Evolutionary conservation across 2,113 vertebrate species (phyloP).

Genomic region (Gambusia holbrooki): DNA sequence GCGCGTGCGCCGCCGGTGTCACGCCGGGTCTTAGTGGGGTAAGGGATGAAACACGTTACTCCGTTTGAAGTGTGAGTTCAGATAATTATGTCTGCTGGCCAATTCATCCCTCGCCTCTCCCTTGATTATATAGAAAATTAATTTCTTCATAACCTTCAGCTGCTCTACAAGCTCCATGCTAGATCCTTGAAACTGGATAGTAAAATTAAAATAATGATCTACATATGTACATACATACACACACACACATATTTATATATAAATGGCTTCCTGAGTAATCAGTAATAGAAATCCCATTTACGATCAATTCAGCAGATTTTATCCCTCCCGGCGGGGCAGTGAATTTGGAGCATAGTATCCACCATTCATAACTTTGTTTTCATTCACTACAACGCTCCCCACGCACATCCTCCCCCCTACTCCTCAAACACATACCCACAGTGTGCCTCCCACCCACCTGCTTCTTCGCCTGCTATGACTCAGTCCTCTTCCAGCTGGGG

Average conservation of each 20-base stretch:
- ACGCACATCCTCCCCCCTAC: conserved; percentile 38
- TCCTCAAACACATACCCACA: conserved; percentile 19
- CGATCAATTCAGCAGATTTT: background rate
- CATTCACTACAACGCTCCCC: conserved; percentile 44
- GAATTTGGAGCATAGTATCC: conserved; percentile 37
- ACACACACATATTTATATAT: background rate
- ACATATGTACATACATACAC: background rate
- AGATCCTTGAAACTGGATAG: background rate
- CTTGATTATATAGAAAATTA: conserved; percentile 26
- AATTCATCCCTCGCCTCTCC: conserved; percentile 7
- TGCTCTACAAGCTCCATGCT: background rate
- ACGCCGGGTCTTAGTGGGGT: background rate
- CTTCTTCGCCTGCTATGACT: conserved; percentile 68
- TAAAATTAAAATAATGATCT: conserved; percentile 6
- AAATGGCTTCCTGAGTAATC: conserved; percentile 1
- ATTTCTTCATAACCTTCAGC: conserved; percentile 26
- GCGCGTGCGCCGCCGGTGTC: background rate
- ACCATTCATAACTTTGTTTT: conserved; percentile 54
- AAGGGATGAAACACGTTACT: conserved; percentile 12
- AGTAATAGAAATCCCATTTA: conserved; percentile 1
- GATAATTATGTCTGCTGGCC: conserved; percentile 19
- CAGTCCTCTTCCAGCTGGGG: conserved; percentile 63
- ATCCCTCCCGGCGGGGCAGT: conserved; percentile 11
- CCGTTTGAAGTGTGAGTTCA: conserved; percentile 22
- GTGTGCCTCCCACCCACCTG: conserved; percentile 58